Percentiles rank a stretch among this genome's conserved stretches.
phyloP scores from a whole-genome alignment of 1,140 invertebrate genomes.

The Diorhabda sublineata region DNA sequence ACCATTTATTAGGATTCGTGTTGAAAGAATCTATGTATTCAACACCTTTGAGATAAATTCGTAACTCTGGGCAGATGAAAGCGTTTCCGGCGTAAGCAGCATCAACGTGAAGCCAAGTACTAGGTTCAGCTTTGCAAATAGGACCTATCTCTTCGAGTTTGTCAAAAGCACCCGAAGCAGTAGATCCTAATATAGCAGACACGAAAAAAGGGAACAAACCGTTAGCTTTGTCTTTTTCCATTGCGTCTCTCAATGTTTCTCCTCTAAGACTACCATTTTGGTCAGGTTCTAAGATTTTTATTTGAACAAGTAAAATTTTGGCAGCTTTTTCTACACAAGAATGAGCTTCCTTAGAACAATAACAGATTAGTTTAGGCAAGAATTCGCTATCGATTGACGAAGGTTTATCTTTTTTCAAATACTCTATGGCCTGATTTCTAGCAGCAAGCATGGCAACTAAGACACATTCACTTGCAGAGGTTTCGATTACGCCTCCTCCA shows the following conservation, averaged over 20 bases:
- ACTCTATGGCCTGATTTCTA: slow-evolving; percentile 77
- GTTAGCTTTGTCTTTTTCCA: slow-evolving; percentile 71
- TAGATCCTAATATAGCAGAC: slow-evolving; percentile 73
- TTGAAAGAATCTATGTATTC: slow-evolving; percentile 88
- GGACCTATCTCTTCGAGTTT: slow-evolving; percentile 77
- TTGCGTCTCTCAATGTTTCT: slow-evolving; percentile 62
- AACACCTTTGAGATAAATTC: slow-evolving; percentile 68
- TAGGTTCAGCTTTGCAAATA: slow-evolving; percentile 63
- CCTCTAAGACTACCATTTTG: slow-evolving; percentile 75
- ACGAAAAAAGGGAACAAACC: slow-evolving; percentile 87
- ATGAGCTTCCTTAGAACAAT: slow-evolving; percentile 94
- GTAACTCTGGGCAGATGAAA: slow-evolving; percentile 81
- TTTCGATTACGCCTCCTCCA: slow-evolving; percentile 91
- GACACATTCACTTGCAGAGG: slow-evolving; percentile 91
- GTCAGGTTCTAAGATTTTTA: slow-evolving; percentile 84
- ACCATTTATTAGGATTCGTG: slow-evolving; percentile 91
- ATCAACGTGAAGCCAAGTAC: slow-evolving; percentile 70
- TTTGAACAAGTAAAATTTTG: slow-evolving; percentile 84
- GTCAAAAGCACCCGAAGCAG: slow-evolving; percentile 79
- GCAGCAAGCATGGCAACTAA: slow-evolving; percentile 86
- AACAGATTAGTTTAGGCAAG: slow-evolving; percentile 83
- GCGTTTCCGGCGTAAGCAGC: slow-evolving; percentile 80
- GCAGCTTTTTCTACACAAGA: slow-evolving; percentile 96
- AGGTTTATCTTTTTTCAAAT: slow-evolving; percentile 64
- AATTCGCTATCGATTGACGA: slow-evolving; percentile 81